A percentile compares a stretch with the other conserved stretches of the same genome.
These are phyloP conservation scores for Solea solea DNA, from an alignment of 2,113 vertebrate species.

Conservation along the genomic window DNA sequence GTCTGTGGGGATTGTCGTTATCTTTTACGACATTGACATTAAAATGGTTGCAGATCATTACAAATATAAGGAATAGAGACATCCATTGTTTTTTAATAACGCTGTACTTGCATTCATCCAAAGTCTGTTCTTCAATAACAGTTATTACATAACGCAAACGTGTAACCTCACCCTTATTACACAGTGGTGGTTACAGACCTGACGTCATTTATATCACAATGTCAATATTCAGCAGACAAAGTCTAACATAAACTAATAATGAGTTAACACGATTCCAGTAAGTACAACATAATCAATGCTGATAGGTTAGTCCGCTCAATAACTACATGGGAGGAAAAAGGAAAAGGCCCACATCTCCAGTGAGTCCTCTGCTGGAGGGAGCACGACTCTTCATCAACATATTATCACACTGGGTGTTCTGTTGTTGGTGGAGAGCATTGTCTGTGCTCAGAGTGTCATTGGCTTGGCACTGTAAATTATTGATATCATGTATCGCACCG, in stretches of 20 bases:
- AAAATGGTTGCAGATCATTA: not conserved
- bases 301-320: too few species aligned
- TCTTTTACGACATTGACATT: not conserved
- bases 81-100: not conserved
- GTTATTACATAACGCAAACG: not conserved
- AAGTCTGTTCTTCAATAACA: not conserved
- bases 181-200: not conserved
- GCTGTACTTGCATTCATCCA: not conserved
- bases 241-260: not conserved
- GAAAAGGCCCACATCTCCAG: too few species aligned
- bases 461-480: not conserved
- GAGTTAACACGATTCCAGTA: not conserved
- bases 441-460: not conserved
- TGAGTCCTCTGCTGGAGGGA: not conserved
- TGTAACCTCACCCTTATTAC: not conserved
- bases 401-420: not conserved
- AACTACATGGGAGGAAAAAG: too few species aligned
- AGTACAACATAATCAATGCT: not conserved
- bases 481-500: not conserved
- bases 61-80: not conserved
- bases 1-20: not conserved
- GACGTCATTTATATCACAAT: not conserved
- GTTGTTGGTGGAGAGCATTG: not conserved
- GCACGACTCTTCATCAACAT: not conserved
- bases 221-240: not conserved